These are phyloP conservation scores for Cryptoblepharus egeriae DNA, from an alignment of 2,797 vertebrate genomes.

Conservation along the genomic window DNA sequence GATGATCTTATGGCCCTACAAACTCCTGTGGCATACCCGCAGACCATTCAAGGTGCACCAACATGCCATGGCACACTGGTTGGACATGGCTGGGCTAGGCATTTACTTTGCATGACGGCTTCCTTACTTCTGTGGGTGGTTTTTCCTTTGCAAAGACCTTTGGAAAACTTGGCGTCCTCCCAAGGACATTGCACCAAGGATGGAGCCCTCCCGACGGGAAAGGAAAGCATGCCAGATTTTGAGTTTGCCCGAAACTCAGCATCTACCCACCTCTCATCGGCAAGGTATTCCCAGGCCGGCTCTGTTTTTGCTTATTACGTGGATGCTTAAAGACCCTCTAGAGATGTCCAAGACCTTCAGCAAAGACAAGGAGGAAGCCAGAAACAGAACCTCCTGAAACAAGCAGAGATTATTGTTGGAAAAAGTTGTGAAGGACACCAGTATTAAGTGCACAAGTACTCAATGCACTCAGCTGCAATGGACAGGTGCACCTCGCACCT, in stretches of 20 bases:
- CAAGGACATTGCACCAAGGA: background rate
- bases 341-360: conserved; percentile 20
- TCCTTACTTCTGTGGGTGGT: background rate
- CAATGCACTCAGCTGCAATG: too few species aligned
- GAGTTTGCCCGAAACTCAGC: background rate
- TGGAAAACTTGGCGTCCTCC: background rate
- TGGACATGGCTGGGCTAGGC: too few species aligned
- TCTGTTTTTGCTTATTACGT: background rate
- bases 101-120: background rate
- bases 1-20: too few species aligned
- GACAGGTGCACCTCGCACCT: too few species aligned
- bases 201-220: background rate
- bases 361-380: background rate
- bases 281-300: background rate
- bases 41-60: too few species aligned
- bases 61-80: too few species aligned
- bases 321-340: conserved; percentile 16
- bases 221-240: background rate
- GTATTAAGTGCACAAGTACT: too few species aligned
- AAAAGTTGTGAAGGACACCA: background rate
- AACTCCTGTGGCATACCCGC: too few species aligned
- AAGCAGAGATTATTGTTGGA: background rate
- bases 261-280: background rate
- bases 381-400: background rate
- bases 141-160: background rate